phyloP scores from a whole-genome alignment of 2,888 invertebrate genomes.

The Tinea trinotella region DNA sequence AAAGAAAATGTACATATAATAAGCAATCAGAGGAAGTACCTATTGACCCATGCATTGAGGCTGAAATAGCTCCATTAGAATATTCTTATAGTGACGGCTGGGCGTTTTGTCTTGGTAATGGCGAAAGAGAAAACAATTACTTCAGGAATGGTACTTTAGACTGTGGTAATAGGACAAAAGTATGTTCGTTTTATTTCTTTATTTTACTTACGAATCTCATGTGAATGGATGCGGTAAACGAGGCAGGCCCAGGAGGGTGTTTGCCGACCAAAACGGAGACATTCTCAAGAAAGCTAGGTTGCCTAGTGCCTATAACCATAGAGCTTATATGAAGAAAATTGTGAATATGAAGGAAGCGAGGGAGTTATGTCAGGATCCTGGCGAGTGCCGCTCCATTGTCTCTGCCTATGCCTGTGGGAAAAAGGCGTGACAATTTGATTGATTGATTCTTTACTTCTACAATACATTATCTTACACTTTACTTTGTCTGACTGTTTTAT shows the following conservation, averaged over 20 bases:
- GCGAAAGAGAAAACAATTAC: slow-evolving; percentile 60
- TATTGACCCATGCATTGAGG: slow-evolving; percentile 60
- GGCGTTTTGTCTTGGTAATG: slow-evolving; percentile 64
- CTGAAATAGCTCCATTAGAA: slow-evolving; percentile 61
- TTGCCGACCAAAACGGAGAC: no score
- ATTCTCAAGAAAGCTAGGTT: no score
- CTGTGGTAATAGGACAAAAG: slow-evolving; percentile 61
- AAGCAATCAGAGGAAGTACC: slow-evolving; percentile 41
- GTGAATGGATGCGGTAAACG: no score
- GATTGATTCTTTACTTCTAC: neutral
- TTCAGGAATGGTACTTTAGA: slow-evolving; percentile 61
- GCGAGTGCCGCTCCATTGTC: slow-evolving; percentile 5
- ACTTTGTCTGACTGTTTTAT: no score
- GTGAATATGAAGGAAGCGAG: no score
- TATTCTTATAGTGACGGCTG: slow-evolving; percentile 63
- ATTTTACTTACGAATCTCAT: neutral
- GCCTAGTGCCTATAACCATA: no score
- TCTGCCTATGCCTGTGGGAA: no score
- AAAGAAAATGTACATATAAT: slow-evolving; percentile 53
- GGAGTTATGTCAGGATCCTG: no score
- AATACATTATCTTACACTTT: no score
- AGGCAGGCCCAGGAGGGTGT: no score
- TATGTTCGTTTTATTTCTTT: slow-evolving; percentile 17
- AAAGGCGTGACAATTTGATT: no score
- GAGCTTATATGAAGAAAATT: no score